Base-by-base conservation (phyloP, 2,113 vertebrate species). In the Nothocercus julius region DNA sequence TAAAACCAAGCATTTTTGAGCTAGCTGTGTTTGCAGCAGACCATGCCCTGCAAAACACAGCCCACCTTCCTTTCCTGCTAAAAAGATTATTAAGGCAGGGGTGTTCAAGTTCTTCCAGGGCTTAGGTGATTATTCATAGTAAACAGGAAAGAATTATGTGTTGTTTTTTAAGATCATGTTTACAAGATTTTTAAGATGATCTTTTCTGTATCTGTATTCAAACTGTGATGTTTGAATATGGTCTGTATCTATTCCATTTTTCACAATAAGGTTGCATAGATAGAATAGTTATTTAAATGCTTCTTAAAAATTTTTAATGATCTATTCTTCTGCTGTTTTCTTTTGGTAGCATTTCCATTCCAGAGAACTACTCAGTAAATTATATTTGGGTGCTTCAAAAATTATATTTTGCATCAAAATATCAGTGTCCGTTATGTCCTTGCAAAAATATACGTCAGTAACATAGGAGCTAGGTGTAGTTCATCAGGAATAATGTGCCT, bases 261-360 rank as follows among this genome's bases (percentile, higher is more conserved):
- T n/a, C 0, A 0, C 72, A 5, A 40, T 15, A 28, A 54, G 53
- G 14, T 54, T 54, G 14, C 27, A 54, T 28, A 54, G 27, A 16
- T 54, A 54, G 13, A 54, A 28, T 54, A 54, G 53, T 54, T 54
- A 54, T 54, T 54, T 30, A 32, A 30, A 56, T 17, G 27, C 16
- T 56, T 56, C 51, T 53, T 27, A 53, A 53, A 53, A 27, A 32
- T 67, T 27, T 68, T 68, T 68, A 87, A 87, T 69, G 7, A 18
- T 62, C 47, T 11, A 1, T 76, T 92, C 15, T 87, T 85, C 36
- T 85, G 17, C 64, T 63, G 4, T 56, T 88, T 78, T 28, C 32
- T 58, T 68, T 81, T 28, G 15, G 11, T 77, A 64, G 34, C 28
- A 53, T 36, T 87, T 82, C 70, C 44, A 53, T 36, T 24, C 36